Base-by-base conservation (phyloP, 2,113 vertebrate genomes). In the Sialia sialis region DNA sequence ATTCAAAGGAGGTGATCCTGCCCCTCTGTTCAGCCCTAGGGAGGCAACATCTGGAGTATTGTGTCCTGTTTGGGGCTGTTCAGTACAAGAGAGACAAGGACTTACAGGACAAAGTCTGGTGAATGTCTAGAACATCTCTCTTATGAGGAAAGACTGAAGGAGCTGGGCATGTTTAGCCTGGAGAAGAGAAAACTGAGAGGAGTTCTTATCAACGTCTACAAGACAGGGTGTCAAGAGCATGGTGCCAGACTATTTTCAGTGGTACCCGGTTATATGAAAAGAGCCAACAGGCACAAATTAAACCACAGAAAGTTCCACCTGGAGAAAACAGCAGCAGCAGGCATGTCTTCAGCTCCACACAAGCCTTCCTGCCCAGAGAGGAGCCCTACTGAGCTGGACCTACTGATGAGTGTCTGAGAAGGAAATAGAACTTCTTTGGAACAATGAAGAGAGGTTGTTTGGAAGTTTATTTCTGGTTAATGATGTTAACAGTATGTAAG, bases 171-270 rank as follows among this genome's bases (percentile, higher is more conserved):
- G 14, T 27, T 86, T 44, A 44, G 11, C 11, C 21, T 32, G 38
- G 19, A 66, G 32, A 59, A 68, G 19, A 66, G 32, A 59, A 68
- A 59, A 34, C 9, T 51, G 32, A 36, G 52, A 36, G 10, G 8
- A 5, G 2, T 27, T 32, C 59, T 51, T 22, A 12, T 27, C 26
- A 59, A 36, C 18, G 11, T 0, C 0, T 60, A 19, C 17, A 43
- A 43, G 32, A 32, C 25, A 75, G 7, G 3, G 7, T 36, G 26
- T 26, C 32, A 30, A 36, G 26, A 43, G 2, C 15, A 43, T 14
- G 13, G 8, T 25, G 13, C 16, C 30, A 75, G 70, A 41, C 13
- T 43, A 9, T 49, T 43, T 59, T 58, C 51, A 36, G 26, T 32
- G 21, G 8, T 43, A 51, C 17, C 2, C 26, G 22, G 17, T 36